phyloP scores from a whole-genome alignment of 2,888 invertebrate genomes.

The Acrobasis repandana region DNA sequence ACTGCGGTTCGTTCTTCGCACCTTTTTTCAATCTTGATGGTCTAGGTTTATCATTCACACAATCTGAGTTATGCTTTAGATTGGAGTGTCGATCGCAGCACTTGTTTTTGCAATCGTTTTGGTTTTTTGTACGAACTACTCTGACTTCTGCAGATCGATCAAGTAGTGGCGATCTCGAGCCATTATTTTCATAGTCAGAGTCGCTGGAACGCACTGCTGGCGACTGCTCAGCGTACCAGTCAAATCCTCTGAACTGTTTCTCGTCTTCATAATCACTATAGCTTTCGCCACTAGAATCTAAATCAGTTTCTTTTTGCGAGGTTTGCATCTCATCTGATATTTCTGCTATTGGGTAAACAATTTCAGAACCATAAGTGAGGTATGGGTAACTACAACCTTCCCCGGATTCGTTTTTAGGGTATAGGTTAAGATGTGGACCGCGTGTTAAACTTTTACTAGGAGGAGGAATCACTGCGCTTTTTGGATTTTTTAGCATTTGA shows the following conservation, averaged over 20 bases:
- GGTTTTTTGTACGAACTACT: slow-evolving; percentile 67
- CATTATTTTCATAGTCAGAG: slow-evolving; percentile 87
- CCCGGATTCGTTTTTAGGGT: slow-evolving; percentile 85
- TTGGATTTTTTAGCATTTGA: slow-evolving; percentile 86
- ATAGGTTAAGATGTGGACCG: slow-evolving; percentile 87
- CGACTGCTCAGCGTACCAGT: slow-evolving; percentile 77
- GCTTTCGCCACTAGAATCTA: slow-evolving; percentile 83
- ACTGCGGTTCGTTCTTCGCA: slow-evolving; percentile 57
- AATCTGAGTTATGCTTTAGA: slow-evolving; percentile 54
- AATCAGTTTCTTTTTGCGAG: slow-evolving; percentile 85
- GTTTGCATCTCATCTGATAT: slow-evolving; percentile 91
- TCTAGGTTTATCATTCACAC: slow-evolving; percentile 66
- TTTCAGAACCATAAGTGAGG: slow-evolving; percentile 87
- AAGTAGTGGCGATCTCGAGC: slow-evolving; percentile 87
- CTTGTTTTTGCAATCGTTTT: slow-evolving; percentile 63
- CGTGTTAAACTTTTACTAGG: slow-evolving; percentile 87
- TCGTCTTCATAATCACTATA: slow-evolving; percentile 85
- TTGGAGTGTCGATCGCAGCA: slow-evolving; percentile 62
- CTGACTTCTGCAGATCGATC: slow-evolving; percentile 76
- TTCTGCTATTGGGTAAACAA: slow-evolving; percentile 92
- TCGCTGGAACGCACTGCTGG: slow-evolving; percentile 81
- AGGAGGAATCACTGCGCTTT: slow-evolving; percentile 85
- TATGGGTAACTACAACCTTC: slow-evolving; percentile 90
- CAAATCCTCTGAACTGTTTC: slow-evolving; percentile 78
- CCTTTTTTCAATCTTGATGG: slow-evolving; percentile 72